phyloP scores from a whole-genome alignment of 2,797 vertebrate species.

The Pipistrellus nathusii region DNA sequence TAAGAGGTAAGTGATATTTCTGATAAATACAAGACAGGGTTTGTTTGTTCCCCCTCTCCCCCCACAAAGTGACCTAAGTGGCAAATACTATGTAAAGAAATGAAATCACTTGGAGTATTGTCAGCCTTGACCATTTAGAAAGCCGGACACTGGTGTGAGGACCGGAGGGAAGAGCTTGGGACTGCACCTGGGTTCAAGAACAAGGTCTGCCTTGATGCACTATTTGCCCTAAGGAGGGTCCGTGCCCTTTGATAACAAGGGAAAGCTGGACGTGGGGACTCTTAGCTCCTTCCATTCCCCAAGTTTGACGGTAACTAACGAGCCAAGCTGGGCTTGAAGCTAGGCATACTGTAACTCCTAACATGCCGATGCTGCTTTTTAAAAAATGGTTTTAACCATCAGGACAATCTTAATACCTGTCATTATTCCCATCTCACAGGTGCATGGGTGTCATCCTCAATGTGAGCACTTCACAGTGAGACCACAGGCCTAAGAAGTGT shows the following conservation, averaged over 20 bases:
- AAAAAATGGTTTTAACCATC: not conserved
- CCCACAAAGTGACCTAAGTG: not conserved
- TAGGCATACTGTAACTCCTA: not conserved
- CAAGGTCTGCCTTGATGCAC: not conserved
- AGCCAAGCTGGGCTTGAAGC: not conserved
- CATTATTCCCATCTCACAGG: not conserved
- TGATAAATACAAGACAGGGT: not conserved
- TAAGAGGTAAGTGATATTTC: conserved; percentile 52
- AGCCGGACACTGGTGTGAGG: not conserved
- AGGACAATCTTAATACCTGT: not conserved
- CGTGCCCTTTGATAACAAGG: not conserved
- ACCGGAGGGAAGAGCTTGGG: not conserved
- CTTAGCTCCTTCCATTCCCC: not conserved
- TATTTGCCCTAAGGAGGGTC: not conserved
- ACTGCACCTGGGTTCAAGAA: not conserved
- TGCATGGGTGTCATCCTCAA: not conserved
- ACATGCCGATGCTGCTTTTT: not conserved
- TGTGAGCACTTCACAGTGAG: not conserved
- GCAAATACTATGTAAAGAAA: conserved; percentile 32
- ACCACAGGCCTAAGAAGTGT: not conserved
- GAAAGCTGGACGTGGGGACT: not conserved
- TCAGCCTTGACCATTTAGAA: not conserved
- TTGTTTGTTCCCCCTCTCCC: not conserved
- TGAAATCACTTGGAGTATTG: not conserved
- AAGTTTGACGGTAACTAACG: not conserved